These are phyloP conservation scores for Cephonodes hylas DNA, from an alignment of 2,888 invertebrate genomes.

Conservation along the genomic window DNA sequence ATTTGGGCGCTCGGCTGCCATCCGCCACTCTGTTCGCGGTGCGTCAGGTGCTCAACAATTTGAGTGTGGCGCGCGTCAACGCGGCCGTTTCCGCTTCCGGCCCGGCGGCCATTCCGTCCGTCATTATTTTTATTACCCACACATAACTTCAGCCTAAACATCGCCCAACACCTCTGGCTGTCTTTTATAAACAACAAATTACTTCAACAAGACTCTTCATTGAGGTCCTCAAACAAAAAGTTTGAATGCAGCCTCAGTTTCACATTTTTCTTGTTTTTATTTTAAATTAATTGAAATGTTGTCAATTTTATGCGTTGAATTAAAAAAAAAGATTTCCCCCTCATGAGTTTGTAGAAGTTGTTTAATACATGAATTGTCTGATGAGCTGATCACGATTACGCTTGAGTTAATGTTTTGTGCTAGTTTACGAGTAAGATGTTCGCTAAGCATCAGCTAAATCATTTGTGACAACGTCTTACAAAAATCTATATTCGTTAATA, in stretches of 20 bases:
- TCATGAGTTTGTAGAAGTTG: too few species aligned
- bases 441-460: too few species aligned
- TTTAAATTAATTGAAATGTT: too few species aligned
- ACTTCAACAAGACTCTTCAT: background rate
- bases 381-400: too few species aligned
- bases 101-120: conserved; percentile 35
- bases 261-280: background rate
- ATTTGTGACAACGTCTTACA: too few species aligned
- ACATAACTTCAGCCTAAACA: conserved; percentile 26
- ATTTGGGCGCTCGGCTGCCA: background rate
- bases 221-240: background rate
- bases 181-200: conserved; percentile 8
- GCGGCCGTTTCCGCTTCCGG: conserved; percentile 50
- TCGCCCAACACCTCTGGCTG: conserved; percentile 17
- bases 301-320: too few species aligned
- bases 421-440: too few species aligned
- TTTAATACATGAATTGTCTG: too few species aligned
- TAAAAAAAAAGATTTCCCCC: too few species aligned
- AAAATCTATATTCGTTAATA: too few species aligned
- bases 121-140: conserved; percentile 51
- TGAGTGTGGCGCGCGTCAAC: conserved; percentile 39
- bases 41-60: conserved; percentile 38
- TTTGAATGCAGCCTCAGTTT: background rate
- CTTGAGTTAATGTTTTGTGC: too few species aligned
- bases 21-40: background rate